Evolutionary conservation across 2,888 invertebrate species (phyloP), one percentile per base, ranked within the genome.

Genomic region (Acronicta alni): DNA sequence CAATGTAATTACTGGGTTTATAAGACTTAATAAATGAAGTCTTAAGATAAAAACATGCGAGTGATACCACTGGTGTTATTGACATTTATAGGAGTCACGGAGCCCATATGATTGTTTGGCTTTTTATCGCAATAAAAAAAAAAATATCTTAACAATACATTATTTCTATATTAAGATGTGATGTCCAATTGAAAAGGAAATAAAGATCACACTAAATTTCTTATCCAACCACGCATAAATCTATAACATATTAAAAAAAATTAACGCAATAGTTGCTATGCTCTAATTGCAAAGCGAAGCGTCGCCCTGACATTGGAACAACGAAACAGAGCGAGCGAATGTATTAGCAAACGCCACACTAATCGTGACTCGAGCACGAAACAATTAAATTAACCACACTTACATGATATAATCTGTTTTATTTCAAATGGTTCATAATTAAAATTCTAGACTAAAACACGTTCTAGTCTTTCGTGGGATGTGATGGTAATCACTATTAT

Each of bases 301-400:
- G 59, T 70, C 59, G 57, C 77, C 79, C 59, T 77, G 79, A 77
- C 76, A 78, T 77, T 79, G 76, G 45, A 63, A 46, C 54, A 26
- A 60, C 35, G 60, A 60, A 75, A 75, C 75, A 74, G 77, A 70
- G 64, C 75, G 72, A 63, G 55, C 45, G 59, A 74, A 66, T 39
- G 59, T 49, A 58, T 74, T 69, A 64, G 63, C 72, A 76, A 81
- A 68, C 57, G 39, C 46, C 66, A 62, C 64, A 67, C 48, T 38
- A 67, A 57, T 68, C 72, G 75, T 70, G 77, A 67, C 82, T 79
- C 72, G 72, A 77, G 73, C 79, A 55, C 63, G 60, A 68, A 76
- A 75, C 78, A 82, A 84, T 84, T 79, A 83, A 80, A 80, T 58
- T 61, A 71, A 71, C 65, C 61, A 75, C 72, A 80, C 75, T 80